Percentiles rank a stretch among this genome's conserved stretches.
These are phyloP conservation scores for Eupithecia vulgata DNA, from an alignment of 2,888 invertebrate species.

Conservation along the genomic window DNA sequence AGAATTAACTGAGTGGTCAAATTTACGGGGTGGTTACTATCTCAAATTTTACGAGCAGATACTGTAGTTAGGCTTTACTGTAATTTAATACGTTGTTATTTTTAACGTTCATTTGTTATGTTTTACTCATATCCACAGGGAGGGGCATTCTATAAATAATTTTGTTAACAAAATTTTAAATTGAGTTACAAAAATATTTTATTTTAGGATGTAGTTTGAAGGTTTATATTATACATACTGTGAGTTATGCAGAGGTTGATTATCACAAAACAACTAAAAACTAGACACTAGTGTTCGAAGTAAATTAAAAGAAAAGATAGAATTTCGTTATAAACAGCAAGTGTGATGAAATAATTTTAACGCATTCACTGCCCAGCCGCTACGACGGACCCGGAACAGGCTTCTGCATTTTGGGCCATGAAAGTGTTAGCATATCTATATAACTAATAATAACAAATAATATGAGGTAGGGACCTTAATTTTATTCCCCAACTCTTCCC, in stretches of 20 bases:
- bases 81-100: conserved; percentile 9
- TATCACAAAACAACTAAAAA: not conserved
- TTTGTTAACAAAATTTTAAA: not conserved
- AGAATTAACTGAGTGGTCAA: conserved; percentile 56
- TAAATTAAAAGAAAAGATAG: not conserved
- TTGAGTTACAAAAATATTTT: not conserved
- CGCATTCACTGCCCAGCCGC: no score
- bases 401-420: no score
- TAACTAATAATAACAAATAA: no score
- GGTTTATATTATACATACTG: no score
- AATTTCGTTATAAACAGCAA: not conserved
- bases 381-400: no score
- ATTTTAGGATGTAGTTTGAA: not conserved
- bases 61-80: not conserved
- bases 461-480: no score
- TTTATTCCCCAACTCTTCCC: no score
- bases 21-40: conserved; percentile 52
- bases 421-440: no score
- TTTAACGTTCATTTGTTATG: no score
- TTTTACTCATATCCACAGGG: not conserved
- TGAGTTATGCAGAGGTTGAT: not conserved
- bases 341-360: no score
- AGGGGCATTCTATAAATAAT: not conserved
- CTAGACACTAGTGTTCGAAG: not conserved
- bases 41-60: conserved; percentile 11